These are phyloP conservation scores for Deroptyus accipitrinus DNA, from an alignment of 2,113 vertebrate genomes.

Conservation along the genomic window DNA sequence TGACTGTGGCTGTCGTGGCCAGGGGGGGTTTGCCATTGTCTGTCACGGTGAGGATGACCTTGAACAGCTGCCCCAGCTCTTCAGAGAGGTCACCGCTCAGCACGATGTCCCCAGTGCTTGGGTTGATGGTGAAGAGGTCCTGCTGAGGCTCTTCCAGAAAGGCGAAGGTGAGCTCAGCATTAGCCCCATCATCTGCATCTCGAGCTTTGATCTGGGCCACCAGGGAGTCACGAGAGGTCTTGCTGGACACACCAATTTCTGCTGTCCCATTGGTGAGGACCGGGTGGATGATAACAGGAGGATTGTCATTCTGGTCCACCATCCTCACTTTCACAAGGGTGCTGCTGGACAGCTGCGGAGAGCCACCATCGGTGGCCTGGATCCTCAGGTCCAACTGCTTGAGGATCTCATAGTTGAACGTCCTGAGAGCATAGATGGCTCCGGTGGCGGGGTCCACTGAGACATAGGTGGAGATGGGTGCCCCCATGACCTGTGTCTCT, in stretches of 20 bases:
- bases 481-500: conserved; percentile 81
- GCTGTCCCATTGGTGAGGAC: conserved; percentile 85
- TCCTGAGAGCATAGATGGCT: conserved; percentile 89
- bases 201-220: conserved; percentile 88
- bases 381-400: conserved; percentile 86
- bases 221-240: conserved; percentile 82
- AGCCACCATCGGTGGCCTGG: conserved; percentile 89
- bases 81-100: conserved; percentile 84
- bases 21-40: conserved; percentile 88
- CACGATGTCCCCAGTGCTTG: conserved; percentile 85
- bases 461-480: conserved; percentile 87
- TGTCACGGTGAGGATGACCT: conserved; percentile 80
- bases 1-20: conserved; percentile 83
- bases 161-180: conserved; percentile 87
- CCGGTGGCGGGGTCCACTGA: conserved; percentile 89
- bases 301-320: conserved; percentile 94
- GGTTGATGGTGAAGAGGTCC: conserved; percentile 84
- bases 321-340: conserved; percentile 87
- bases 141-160: conserved; percentile 80
- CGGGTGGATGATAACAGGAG: conserved; percentile 84
- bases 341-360: conserved; percentile 89
- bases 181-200: conserved; percentile 88
- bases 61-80: conserved; percentile 82
- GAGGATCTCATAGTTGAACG: conserved; percentile 91
- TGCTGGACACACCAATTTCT: conserved; percentile 86